Base-by-base conservation (phyloP, 2,113 vertebrate species). In the Agelaius tricolor region DNA sequence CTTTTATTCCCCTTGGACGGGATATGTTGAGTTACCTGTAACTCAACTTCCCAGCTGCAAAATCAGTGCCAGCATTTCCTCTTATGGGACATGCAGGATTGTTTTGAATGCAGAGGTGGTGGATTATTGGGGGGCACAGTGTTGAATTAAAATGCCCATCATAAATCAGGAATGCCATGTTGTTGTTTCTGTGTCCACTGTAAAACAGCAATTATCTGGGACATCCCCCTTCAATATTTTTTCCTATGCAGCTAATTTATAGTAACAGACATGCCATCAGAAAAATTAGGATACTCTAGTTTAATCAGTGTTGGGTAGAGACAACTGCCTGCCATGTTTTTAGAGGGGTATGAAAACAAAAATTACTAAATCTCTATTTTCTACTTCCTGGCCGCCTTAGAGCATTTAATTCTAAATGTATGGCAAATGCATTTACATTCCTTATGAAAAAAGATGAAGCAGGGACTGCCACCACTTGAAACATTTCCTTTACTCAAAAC, bases 51-150 rank as follows among this genome's bases (percentile, higher is more conserved):
- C 46, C 30, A 55, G 21, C 33, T 47, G 13, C 59, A 16, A 66
- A 84, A 11, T 54, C 65, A 57, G 19, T 24, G 31, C 11, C 33
- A 52, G 55, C 37, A 54, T 47, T 55, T 91, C 46, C 51, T 49
- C 51, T 37, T 28, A 54, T 7, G 1, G 2, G 51, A 47, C 14
- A 10, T 0, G 6, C 13, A 44, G 46, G 18, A 77, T 9, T 33
- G 30, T 28, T 76, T 28, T 1, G 7, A 1, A 1, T 13, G 7
- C 0, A 1, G 44, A 79, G 26, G 22, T 13, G 51, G 20, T 21
- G 15, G 22, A 46, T n/a, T 57, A 37, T 4, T 62, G 47, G 35
- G 8, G 35, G 26, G 22, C 8, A 27, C 0, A 31, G 27, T 10
- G 9, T 19, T 68, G 35, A 82, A 78, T 46, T 82, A 35, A 71